Conservation (phyloP, 2,797 vertebrate species). For the Sebastes taczanowskii region DNA sequence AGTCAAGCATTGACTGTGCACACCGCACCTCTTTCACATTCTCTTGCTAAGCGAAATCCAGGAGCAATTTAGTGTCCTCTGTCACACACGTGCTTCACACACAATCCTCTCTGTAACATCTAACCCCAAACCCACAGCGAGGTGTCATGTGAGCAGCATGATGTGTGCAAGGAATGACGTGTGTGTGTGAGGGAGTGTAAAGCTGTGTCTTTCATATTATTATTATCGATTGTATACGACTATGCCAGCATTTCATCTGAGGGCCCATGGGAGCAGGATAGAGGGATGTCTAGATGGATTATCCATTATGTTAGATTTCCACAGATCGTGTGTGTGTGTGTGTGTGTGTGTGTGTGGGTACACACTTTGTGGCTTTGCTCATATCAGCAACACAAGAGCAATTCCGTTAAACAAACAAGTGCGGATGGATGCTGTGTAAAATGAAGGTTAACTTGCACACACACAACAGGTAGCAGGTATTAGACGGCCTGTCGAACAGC, state of each 20-base stretch:
- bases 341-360: background rate
- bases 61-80: background rate
- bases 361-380: background rate
- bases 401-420: constrained; percentile 46
- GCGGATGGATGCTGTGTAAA: background rate
- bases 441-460: background rate
- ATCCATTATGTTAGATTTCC: constrained; percentile 22
- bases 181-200: background rate
- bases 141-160: background rate
- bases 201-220: constrained; percentile 35
- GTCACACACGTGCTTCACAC: background rate
- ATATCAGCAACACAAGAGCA: constrained; percentile 21
- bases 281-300: constrained; percentile 7
- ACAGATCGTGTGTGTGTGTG: background rate
- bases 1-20: background rate
- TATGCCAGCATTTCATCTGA: constrained; percentile 55
- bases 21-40: background rate
- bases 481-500: constrained; percentile 13
- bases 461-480: constrained; percentile 33
- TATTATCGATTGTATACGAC: constrained; percentile 40
- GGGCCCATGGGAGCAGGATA: constrained; percentile 10
- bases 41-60: background rate
- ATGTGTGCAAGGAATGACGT: background rate
- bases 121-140: background rate
- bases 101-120: background rate